Conservation (phyloP, 2,888 invertebrate genomes). For the Trachelus troglodyta region DNA sequence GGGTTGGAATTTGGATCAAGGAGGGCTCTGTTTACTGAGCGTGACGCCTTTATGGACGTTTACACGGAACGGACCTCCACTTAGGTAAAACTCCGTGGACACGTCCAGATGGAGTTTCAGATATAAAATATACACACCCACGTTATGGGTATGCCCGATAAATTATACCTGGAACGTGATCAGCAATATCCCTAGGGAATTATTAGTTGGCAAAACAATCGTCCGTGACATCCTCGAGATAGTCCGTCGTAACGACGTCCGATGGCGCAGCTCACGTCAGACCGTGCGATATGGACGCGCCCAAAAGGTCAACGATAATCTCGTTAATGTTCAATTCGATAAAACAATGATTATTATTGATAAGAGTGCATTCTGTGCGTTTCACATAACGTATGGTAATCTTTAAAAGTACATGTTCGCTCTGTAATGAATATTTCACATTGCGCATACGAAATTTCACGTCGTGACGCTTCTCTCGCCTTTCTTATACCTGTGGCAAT, state of each 20-base stretch:
- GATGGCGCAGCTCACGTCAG: neutral
- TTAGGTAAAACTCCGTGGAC: neutral
- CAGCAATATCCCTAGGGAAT: neutral
- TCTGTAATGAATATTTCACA: neutral
- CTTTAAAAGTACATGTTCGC: neutral
- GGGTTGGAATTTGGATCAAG: constrained; percentile 61
- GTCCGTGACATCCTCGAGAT: neutral
- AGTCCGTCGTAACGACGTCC: neutral
- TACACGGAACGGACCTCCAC: neutral
- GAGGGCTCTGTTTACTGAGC: constrained; percentile 52
- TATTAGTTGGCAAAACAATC: neutral
- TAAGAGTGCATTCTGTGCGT: neutral
- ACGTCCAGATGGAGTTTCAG: neutral
- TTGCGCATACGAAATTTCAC: neutral
- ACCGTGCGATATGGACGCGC: neutral
- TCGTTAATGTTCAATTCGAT: neutral
- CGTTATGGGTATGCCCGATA: neutral
- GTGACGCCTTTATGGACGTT: constrained; percentile 47
- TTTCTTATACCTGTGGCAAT: neutral
- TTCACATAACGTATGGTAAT: neutral
- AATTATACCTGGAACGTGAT: neutral
- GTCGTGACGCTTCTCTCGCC: neutral
- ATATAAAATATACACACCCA: neutral
- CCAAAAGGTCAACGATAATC: neutral
- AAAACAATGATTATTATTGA: neutral